Base-by-base conservation (phyloP, 2,888 invertebrate species). In the Agriopis marginaria region DNA sequence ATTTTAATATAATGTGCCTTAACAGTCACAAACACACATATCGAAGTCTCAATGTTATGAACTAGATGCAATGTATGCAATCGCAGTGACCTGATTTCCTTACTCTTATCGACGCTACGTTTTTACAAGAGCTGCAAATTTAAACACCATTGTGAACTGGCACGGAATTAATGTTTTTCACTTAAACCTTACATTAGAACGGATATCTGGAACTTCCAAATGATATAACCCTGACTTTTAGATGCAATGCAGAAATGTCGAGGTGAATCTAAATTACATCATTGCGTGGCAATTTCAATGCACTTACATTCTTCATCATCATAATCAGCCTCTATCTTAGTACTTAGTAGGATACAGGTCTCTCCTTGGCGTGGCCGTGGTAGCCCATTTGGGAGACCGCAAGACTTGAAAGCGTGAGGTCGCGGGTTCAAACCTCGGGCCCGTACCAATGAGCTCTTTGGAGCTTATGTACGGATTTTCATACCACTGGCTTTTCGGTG, bases 31-130 rank as follows among this genome's bases (percentile, higher is more conserved):
- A 53, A 53, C 39, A 0, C 5, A 39, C 2, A 17, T 50, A 0
- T 50, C 17, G 5, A 32, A n/a, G n/a, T n/a, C 42, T 47, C 44
- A 54, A 50, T 56, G 56, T 44, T 61, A 44, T 44, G 39, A 23
- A 45, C 51, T 53, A 10, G 47, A 49, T 40, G 64, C 50, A 39
- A n/a, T 62, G 1, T 62, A 44, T 56, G 68, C 55, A 65, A 64
- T 64, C 64, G 56, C 44, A 55, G 7, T 64, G 69, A 61, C 69
- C 69, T 69, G 40, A 51, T 69, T 69, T 61, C 32, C 40, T 64
- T 55, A 14, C 50, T 53, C 55, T 64, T 69, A 69, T 69, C 64
- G 45, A 44, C 44, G 23, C 10, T 45, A 55, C 45, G 17, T 12
- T 50, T 47, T 47, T 47, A 53, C 45, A n/a, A 44, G 17, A 23